A percentile compares a stretch with the other conserved stretches of the same genome.
These are phyloP conservation scores for Chrysoperla carnea DNA, from an alignment of 1,140 invertebrate species.

Conservation along the genomic window DNA sequence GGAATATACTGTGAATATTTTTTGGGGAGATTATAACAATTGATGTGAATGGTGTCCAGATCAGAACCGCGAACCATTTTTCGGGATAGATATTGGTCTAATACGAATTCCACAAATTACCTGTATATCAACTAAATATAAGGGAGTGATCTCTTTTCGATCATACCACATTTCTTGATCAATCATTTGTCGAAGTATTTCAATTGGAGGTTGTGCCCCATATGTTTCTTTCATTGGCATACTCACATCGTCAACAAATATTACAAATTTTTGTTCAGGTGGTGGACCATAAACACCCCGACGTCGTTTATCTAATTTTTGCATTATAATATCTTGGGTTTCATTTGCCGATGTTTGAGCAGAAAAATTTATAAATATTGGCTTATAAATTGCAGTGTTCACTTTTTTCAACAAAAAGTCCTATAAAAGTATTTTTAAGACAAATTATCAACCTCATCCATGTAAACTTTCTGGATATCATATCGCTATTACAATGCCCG, in stretches of 20 bases:
- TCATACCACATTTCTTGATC: conserved; percentile 90
- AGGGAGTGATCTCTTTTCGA: conserved; percentile 63
- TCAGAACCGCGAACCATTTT: too few relatives aligned
- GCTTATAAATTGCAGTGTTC: conserved; percentile 64
- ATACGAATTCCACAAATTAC: conserved; percentile 21
- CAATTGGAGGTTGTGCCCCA: conserved; percentile 84
- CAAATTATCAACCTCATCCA: too few relatives aligned
- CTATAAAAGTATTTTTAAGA: conserved; percentile 9
- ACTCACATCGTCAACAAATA: conserved; percentile 90
- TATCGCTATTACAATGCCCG: too few relatives aligned
- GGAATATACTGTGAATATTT: too few relatives aligned
- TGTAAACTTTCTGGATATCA: too few relatives aligned
- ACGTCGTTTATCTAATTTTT: conserved; percentile 74
- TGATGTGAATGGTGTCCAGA: too few relatives aligned
- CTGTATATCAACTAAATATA: conserved; percentile 78
- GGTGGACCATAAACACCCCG: conserved; percentile 77
- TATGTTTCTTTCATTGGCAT: conserved; percentile 78
- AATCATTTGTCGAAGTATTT: conserved; percentile 74
- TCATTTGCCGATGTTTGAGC: conserved; percentile 86
- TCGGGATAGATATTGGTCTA: too few relatives aligned
- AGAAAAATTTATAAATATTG: conserved; percentile 80
- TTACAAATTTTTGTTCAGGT: conserved; percentile 70
- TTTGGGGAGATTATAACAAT: too few relatives aligned
- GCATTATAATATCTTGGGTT: conserved; percentile 92
- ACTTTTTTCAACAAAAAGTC: conserved; percentile 74